Conservation (phyloP, 2,113 vertebrate genomes). For the Peromyscus polionotus region DNA sequence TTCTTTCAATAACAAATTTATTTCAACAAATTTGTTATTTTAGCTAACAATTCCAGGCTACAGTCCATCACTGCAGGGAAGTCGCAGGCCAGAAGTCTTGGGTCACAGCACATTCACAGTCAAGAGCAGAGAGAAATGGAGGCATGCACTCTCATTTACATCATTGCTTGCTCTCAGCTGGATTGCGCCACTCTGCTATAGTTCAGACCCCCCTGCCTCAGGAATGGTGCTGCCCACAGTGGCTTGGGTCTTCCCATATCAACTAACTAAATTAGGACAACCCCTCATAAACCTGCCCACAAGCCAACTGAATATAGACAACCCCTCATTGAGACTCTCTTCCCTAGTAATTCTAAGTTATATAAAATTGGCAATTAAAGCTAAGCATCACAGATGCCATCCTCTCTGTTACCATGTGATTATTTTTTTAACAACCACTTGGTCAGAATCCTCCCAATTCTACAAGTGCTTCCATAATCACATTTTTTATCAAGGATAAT, state of each 20-base stretch:
- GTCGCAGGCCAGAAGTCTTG: neutral
- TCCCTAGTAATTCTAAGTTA: neutral
- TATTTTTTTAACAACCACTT: neutral
- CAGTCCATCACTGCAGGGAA: neutral
- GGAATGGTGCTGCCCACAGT: neutral
- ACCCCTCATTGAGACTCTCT: neutral
- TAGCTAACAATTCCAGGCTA: neutral
- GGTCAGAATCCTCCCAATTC: neutral
- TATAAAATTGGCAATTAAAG: neutral
- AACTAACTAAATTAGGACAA: neutral
- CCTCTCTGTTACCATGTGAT: too few species aligned
- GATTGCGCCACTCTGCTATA: neutral
- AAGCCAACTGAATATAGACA: neutral
- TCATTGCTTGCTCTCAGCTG: neutral
- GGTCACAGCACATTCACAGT: neutral
- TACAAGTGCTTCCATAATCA: neutral
- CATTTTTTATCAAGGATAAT: too few species aligned
- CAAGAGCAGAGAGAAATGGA: neutral
- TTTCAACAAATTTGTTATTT: neutral
- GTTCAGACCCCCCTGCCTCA: neutral
- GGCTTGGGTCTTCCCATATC: neutral
- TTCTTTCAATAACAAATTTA: too few species aligned
- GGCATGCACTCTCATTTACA: neutral
- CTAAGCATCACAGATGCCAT: too few species aligned
- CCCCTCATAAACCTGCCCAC: neutral